Conservation (phyloP, 2,888 invertebrate species). For the Pasiphila rectangulata region DNA sequence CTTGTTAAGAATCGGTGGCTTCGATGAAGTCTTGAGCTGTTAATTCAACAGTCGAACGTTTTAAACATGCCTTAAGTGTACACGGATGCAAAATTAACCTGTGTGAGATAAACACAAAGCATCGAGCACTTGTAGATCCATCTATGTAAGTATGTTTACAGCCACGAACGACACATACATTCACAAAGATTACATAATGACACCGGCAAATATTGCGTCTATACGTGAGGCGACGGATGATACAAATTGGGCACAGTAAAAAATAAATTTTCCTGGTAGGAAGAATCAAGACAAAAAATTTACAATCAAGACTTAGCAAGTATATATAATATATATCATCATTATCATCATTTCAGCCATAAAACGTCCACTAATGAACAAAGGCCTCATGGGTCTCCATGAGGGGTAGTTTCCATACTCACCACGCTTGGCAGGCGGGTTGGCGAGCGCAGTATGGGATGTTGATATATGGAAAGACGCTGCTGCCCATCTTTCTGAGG, state of each 20-base stretch:
- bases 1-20: constrained; percentile 10
- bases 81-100: constrained; percentile 22
- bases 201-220: constrained; percentile 36
- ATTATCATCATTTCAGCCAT: too few species aligned
- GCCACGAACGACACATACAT: constrained; percentile 31
- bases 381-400: too few species aligned
- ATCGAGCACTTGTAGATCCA: constrained; percentile 11
- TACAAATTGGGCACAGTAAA: constrained; percentile 24
- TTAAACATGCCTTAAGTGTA: constrained; percentile 24
- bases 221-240: constrained; percentile 34
- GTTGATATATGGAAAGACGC: too few species aligned
- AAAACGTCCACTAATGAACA: too few species aligned
- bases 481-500: too few species aligned
- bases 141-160: constrained; percentile 32
- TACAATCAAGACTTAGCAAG: too few species aligned
- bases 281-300: too few species aligned
- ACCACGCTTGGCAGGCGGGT: too few species aligned
- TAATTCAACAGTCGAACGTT: constrained; percentile 16
- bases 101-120: constrained; percentile 18
- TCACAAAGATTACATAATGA: constrained; percentile 42
- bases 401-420: too few species aligned
- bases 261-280: constrained; percentile 2
- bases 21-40: constrained; percentile 20
- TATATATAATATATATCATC: too few species aligned
- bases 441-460: too few species aligned